Percentiles rank a stretch among this genome's conserved stretches.
These are phyloP conservation scores for Ctenoplectra terminalis DNA, from an alignment of 1,140 invertebrate genomes.

Conservation along the genomic window DNA sequence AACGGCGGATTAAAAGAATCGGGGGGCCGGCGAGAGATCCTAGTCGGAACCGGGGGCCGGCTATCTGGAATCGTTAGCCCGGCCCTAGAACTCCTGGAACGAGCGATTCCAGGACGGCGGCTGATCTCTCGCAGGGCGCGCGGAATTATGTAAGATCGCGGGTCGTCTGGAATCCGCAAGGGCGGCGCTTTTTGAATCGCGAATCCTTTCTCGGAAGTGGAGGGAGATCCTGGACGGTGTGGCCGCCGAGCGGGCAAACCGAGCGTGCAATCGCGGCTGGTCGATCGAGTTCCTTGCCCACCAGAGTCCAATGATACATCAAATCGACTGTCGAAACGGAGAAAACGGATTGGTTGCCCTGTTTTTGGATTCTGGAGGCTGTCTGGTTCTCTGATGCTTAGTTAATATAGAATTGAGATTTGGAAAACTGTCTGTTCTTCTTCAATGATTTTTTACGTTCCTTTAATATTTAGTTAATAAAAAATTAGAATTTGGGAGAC, in stretches of 20 bases:
- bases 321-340: slow-evolving; percentile 18
- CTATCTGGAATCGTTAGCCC: slow-evolving; percentile 66
- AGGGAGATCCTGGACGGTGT: slow-evolving; percentile 31
- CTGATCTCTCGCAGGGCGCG: slow-evolving; percentile 59
- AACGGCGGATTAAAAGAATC: slow-evolving; percentile 52
- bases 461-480: no score
- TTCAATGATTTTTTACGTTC: no score
- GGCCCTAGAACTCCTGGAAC: slow-evolving; percentile 59
- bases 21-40: slow-evolving; percentile 3
- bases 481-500: no score
- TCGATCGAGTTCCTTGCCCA: slow-evolving; percentile 39
- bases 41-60: slow-evolving; percentile 8
- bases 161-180: slow-evolving; percentile 58
- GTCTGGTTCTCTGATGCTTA: no score
- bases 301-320: slow-evolving; percentile 34
- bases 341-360: background rate
- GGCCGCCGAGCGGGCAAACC: slow-evolving; percentile 18
- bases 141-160: slow-evolving; percentile 68
- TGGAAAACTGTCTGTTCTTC: no score
- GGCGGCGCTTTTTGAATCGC: slow-evolving; percentile 67
- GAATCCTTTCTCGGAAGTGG: slow-evolving; percentile 62
- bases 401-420: no score
- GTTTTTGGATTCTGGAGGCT: no score
- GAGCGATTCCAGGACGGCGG: slow-evolving; percentile 56
- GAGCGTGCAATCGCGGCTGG: slow-evolving; percentile 51